A percentile compares a stretch with the other conserved stretches of the same genome.
These are phyloP conservation scores for Ochropleura leucogaster DNA, from an alignment of 2,888 invertebrate species.

Conservation along the genomic window DNA sequence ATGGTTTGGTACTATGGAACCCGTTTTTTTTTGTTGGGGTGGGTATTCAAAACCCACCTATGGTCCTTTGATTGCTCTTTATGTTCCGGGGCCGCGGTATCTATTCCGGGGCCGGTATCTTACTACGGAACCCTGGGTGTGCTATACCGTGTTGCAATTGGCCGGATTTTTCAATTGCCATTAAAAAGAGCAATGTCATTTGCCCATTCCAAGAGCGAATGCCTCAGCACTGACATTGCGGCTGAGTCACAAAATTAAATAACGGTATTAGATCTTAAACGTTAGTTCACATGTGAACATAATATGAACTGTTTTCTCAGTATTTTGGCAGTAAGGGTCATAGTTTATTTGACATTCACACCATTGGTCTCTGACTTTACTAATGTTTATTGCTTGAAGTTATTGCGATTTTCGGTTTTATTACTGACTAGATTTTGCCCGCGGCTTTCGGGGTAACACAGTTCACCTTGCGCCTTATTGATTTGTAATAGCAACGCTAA, in stretches of 20 bases:
- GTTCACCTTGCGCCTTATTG: too few relatives aligned
- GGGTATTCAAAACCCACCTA: too few relatives aligned
- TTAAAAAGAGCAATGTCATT: constrained; percentile 4
- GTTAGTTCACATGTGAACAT: constrained; percentile 44
- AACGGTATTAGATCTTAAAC: constrained; percentile 38
- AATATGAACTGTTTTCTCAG: constrained; percentile 31
- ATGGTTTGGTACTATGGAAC: too few relatives aligned
- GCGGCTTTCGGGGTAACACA: too few relatives aligned
- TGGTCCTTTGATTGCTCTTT: too few relatives aligned
- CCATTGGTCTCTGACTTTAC: constrained; percentile 9
- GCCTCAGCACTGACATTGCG: constrained; percentile 10
- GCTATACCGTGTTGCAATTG: too few relatives aligned
- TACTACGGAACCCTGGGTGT: too few relatives aligned
- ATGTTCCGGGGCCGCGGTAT: too few relatives aligned
- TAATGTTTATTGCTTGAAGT: constrained; percentile 27
- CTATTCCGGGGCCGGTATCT: too few relatives aligned
- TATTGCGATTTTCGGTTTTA: constrained; percentile 34
- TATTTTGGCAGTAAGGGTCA: constrained; percentile 43
- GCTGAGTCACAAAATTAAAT: constrained; percentile 29
- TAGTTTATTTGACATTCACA: constrained; percentile 17
- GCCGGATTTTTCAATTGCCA: not conserved
- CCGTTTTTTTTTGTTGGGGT: too few relatives aligned
- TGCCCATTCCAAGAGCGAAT: constrained; percentile 4
- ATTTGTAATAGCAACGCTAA: too few relatives aligned
- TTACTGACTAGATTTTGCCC: too few relatives aligned